These are phyloP conservation scores for Capromys pilorides DNA, from an alignment of 2,797 vertebrate genomes.

Conservation along the genomic window DNA sequence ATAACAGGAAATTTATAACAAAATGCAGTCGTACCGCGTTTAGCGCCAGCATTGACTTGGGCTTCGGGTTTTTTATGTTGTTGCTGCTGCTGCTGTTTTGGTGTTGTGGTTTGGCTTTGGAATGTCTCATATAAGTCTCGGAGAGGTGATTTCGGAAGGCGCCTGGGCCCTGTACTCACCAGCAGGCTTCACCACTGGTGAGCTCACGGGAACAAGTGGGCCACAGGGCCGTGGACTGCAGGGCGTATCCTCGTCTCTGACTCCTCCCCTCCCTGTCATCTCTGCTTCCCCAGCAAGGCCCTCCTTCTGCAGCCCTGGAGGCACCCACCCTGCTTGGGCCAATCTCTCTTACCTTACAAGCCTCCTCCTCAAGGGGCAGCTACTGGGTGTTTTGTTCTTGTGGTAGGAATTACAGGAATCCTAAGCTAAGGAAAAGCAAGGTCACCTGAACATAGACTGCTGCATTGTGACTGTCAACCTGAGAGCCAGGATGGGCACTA, in stretches of 20 bases:
- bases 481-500: neutral
- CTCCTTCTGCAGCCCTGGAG: neutral
- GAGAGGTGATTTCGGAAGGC: neutral
- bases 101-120: neutral
- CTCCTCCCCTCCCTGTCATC: neutral
- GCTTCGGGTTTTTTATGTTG: neutral
- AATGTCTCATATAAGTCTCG: neutral
- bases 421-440: neutral
- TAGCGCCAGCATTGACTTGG: neutral
- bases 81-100: neutral
- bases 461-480: neutral
- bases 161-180: accelerated
- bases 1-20: neutral
- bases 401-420: neutral
- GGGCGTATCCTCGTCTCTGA: too few species aligned
- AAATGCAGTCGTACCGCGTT: neutral
- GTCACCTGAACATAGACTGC: neutral
- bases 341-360: neutral
- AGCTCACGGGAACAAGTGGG: neutral
- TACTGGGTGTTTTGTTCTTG: neutral
- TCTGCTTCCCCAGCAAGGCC: neutral
- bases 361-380: neutral
- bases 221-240: neutral
- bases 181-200: neutral
- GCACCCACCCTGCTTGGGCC: neutral